Conservation (phyloP, 2,113 vertebrate species). For the Cyprinodon brontotheroides region DNA sequence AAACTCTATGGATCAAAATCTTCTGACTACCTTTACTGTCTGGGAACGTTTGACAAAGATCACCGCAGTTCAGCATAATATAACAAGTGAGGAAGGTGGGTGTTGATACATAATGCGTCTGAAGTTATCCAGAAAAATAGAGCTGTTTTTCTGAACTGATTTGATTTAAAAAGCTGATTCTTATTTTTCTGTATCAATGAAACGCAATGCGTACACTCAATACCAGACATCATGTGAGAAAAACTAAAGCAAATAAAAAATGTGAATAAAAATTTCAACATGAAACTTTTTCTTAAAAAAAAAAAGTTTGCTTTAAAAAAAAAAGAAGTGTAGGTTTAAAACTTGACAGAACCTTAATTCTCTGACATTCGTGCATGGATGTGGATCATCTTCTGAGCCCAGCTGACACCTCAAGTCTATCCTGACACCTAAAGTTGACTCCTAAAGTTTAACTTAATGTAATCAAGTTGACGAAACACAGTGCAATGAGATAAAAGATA, state of each 20-base stretch:
- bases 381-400: conserved; percentile 33
- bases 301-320: neutral
- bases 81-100: neutral
- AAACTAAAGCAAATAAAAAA: neutral
- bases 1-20: too few species aligned
- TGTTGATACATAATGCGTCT: neutral
- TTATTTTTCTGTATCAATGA: neutral
- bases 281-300: neutral
- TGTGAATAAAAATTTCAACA: neutral
- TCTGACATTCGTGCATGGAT: conserved; percentile 25
- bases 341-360: conserved; percentile 19
- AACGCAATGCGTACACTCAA: neutral
- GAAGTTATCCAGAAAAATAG: neutral
- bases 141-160: neutral
- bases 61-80: neutral
- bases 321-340: conserved; percentile 6
- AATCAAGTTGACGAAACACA: conserved; percentile 50
- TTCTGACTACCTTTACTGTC: too few species aligned
- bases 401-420: conserved; percentile 15
- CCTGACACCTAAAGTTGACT: conserved; percentile 17
- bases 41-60: neutral
- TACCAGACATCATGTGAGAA: neutral
- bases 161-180: neutral
- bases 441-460: conserved; percentile 40
- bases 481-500: conserved; percentile 34